These are phyloP conservation scores for Umimayanthus chanpuru DNA, from an alignment of 92 coral and sea anemone species.

Conservation along the genomic window DNA sequence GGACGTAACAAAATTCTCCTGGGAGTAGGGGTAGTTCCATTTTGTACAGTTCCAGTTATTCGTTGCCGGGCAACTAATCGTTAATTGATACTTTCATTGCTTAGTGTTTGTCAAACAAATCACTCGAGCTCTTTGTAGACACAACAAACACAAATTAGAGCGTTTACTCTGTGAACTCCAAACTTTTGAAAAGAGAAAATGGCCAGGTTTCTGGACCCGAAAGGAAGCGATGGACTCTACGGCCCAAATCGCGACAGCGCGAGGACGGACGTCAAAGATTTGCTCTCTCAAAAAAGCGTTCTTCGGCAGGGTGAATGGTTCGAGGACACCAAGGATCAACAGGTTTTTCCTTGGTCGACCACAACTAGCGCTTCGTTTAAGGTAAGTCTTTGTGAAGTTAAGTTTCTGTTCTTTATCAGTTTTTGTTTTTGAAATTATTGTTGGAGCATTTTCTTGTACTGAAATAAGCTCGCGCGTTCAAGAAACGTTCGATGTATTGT, in stretches of 20 bases:
- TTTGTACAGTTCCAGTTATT: neutral
- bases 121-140: conserved; percentile 17
- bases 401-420: too few relatives aligned
- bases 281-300: conserved; percentile 67
- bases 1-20: neutral
- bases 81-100: conserved; percentile 29
- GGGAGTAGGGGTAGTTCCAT: neutral
- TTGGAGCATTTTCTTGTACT: neutral
- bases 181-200: neutral
- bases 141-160: conserved; percentile 26
- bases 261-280: conserved; percentile 70
- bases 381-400: conserved; percentile 41
- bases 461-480: neutral
- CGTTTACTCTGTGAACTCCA: conserved; percentile 21
- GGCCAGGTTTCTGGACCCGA: conserved; percentile 35
- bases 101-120: conserved; percentile 38
- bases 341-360: conserved; percentile 67
- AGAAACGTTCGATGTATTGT: neutral
- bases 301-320: conserved; percentile 80
- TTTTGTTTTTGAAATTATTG: neutral
- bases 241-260: conserved; percentile 83
- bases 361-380: conserved; percentile 67
- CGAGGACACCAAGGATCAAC: neutral
- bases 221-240: conserved; percentile 58
- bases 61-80: conserved; percentile 30